Conservation (phyloP, 2,797 vertebrate genomes). For the Euphonia xanthogaster region DNA sequence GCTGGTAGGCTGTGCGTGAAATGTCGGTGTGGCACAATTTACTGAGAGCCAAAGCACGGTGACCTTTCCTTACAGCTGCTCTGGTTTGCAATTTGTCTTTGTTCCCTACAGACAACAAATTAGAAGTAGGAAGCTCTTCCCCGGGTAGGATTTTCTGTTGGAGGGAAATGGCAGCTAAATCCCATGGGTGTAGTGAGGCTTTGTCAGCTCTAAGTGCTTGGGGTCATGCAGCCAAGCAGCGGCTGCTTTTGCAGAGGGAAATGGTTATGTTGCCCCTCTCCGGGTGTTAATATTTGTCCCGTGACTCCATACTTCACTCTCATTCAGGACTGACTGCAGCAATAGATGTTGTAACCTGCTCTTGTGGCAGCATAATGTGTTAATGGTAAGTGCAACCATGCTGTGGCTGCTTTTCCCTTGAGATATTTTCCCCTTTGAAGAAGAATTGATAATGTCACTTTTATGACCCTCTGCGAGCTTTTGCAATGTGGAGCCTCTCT, state of each 20-base stretch:
- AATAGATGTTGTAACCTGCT: not conserved
- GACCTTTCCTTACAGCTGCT: slow-evolving; percentile 20
- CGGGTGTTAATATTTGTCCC: not conserved
- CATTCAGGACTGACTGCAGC: not conserved
- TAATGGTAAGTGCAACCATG: not conserved
- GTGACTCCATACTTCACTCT: not conserved
- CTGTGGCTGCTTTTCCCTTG: not conserved
- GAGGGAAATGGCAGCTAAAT: slow-evolving; percentile 29
- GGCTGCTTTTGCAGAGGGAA: not conserved
- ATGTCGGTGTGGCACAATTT: not conserved
- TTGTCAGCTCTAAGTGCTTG: slow-evolving; percentile 8
- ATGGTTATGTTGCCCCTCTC: not conserved
- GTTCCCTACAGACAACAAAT: slow-evolving; percentile 4
- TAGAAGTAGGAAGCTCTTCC: slow-evolving; percentile 9
- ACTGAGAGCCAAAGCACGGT: not conserved
- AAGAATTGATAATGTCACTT: slow-evolving; percentile 53
- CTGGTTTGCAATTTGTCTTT: slow-evolving; percentile 18
- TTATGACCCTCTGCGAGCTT: slow-evolving; percentile 29
- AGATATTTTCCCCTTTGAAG: slow-evolving; percentile 18
- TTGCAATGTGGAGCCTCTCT: not conserved
- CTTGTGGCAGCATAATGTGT: not conserved
- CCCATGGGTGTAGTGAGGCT: not conserved
- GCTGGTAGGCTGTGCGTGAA: not conserved
- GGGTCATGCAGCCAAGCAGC: not conserved
- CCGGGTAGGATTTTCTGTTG: not conserved